Evolutionary conservation across 2,113 vertebrate genomes (phyloP), one percentile per base, ranked within the genome.

Genomic region (Otus sunia): DNA sequence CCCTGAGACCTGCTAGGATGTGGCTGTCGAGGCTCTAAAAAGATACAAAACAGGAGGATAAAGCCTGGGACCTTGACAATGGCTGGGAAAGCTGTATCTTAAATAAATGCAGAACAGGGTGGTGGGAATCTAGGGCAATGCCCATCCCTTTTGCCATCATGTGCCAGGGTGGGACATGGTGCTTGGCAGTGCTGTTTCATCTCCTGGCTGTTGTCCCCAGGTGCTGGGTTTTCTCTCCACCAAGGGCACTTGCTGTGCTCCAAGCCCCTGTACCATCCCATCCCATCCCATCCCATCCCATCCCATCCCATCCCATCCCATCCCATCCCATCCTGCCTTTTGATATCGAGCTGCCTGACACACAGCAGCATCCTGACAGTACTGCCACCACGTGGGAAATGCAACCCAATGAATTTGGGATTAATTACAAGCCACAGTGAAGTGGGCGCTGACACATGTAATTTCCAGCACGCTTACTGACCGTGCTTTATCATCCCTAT

Each of bases 121-220:
- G 30, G 5, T 47, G 59, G 26, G 41, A 27, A 25, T 25, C 6
- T 6, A 43, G 29, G 23, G 29, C 36, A 63, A 9, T 2, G 4
- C 23, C 15, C 6, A 1, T 56, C 32, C 26, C 30, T 55, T 68
- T 79, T 34, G 27, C 36, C 0, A 0, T 1, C 43, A 18, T 45
- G 43, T 18, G 43, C 45, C 9, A 0, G 16, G n/a, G 27, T 55
- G 47, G 60, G 4, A 72, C 15, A 19, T 0, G 0, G 3, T 19
- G 58, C 52, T 75, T 11, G 21, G 56, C 62, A 73, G 25, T 8
- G 53, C 27, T 87, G 22, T 6, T 11, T 92, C 55, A 49, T 10
- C 45, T 80, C 59, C 30, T 4, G 1, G 20, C 12, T 52, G 49
- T 2, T 56, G 34, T 79, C 25, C 5, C 25, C 23, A 21, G 27